Evolutionary conservation across 2,113 vertebrate genomes (phyloP).

Genomic region (Hippolais icterina): DNA sequence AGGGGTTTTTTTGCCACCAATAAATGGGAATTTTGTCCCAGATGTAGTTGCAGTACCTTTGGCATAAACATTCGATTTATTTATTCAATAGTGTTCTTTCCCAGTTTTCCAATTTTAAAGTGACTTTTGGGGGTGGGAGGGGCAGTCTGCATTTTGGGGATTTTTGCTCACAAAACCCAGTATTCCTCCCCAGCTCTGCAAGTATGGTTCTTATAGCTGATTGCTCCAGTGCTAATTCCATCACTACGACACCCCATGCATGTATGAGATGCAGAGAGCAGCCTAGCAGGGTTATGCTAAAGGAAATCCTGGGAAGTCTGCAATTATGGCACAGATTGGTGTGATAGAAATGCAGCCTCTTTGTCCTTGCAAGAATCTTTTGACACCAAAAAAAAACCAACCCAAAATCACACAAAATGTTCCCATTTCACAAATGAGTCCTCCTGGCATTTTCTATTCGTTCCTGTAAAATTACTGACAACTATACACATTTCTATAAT

Average conservation of each 20-base stretch:
- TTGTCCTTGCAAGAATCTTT: constrained; percentile 54
- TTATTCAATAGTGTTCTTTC: not conserved
- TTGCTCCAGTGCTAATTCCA: not conserved
- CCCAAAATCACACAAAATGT: not conserved
- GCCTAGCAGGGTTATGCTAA: not conserved
- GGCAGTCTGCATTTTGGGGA: not conserved
- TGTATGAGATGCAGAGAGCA: not conserved
- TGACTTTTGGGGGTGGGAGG: not conserved
- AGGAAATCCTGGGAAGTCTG: not conserved
- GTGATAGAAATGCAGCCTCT: not conserved
- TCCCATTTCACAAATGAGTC: constrained; percentile 50
- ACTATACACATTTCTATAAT: constrained; percentile 64
- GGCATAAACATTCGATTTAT: not conserved
- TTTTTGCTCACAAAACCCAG: not conserved
- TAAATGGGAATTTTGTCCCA: not conserved
- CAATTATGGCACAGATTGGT: not conserved
- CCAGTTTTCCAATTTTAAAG: not conserved
- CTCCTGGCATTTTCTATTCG: constrained; percentile 20
- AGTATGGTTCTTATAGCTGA: not conserved
- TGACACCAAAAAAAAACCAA: not conserved
- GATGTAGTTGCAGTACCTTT: not conserved
- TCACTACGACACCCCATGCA: not conserved
- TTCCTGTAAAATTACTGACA: constrained; percentile 67
- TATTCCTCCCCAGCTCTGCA: not conserved
- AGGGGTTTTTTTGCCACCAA: not conserved